Evolutionary conservation across 1,140 invertebrate genomes (phyloP).

Genomic region (Lasaia peninsularis): DNA sequence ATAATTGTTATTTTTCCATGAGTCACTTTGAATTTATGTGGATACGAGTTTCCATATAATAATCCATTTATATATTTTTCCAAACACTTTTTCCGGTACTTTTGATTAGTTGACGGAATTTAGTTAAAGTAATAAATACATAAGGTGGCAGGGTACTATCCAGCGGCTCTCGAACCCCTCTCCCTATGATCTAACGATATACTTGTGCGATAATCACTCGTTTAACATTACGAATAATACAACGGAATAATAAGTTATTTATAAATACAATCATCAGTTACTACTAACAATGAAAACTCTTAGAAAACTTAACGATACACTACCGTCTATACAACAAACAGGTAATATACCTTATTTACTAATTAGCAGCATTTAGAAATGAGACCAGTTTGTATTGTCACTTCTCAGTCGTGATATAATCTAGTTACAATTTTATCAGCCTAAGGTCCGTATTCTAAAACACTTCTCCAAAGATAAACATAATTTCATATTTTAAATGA

Average conservation of each 20-base stretch:
- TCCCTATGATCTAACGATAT: neutral
- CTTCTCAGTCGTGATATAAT: conserved; percentile 59
- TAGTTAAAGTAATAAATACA: too few species aligned
- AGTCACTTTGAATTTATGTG: too few species aligned
- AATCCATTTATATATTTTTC: too few species aligned
- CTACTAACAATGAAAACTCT: conserved; percentile 56
- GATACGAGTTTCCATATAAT: too few species aligned
- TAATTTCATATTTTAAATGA: too few species aligned
- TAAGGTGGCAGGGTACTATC: too few species aligned
- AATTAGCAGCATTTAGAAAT: conserved; percentile 44
- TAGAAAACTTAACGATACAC: conserved; percentile 43
- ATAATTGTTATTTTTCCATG: too few species aligned
- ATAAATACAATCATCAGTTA: conserved; percentile 43
- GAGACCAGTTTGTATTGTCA: conserved; percentile 67
- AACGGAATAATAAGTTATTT: conserved; percentile 19
- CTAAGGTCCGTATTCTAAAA: too few species aligned
- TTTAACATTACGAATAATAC: conserved; percentile 1
- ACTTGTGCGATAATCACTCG: neutral
- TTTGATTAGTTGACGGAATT: too few species aligned
- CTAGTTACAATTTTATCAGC: conserved; percentile 9
- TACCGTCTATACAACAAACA: conserved; percentile 24
- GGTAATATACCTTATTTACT: conserved; percentile 18
- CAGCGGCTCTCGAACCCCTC: too few species aligned
- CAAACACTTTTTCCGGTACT: too few species aligned
- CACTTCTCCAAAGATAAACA: too few species aligned